Base-by-base conservation (phyloP, 2,113 vertebrate species). In the Apeltes quadracus region DNA sequence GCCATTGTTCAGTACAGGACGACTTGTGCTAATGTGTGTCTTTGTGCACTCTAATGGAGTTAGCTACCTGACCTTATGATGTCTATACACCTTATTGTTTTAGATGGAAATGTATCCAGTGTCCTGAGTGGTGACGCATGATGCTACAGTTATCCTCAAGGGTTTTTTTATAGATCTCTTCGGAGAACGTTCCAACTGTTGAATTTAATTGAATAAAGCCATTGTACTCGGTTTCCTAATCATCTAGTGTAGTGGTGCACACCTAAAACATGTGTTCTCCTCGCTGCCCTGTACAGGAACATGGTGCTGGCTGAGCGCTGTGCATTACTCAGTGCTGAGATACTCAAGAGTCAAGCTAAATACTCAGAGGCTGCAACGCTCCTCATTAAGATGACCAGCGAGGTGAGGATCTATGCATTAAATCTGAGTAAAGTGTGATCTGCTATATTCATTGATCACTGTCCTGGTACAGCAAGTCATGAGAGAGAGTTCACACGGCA, bases 301-400 rank as follows among this genome's bases (percentile, higher is more conserved):
- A 96, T 96, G 95, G 84, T 96, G 70, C 90, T 99, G 81, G 98
- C 98, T 61, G 98, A 99, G 90, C 95, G 98, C 84, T 98, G 97
- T 87, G 96, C 96, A 72, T 87, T 99, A 55, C 94, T 99, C 76
- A 99, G 97, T 87, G 94, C 96, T 66, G 98, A 99, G 88, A 95
- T 99, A 55, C 93, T 99, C 69, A 99, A 99, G 93, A 99, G 97
- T 91, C 97, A 99, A 88, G 90, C 88, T 72, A 98, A 99, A 87
- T 98, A 97, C 59, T 98, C 97, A 2, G 98, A 99, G 14, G 97
- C 97, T 69, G 98, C 98, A 50, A 92, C 97, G 73, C 96, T 99
- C 34, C 93, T 99, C 64, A 99, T 99, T 81, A 96, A 98, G 85
- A 95, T 99, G 94, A 98, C 97, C 61, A 98, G 96, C 69, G 98